Evolutionary conservation across 2,797 vertebrate species (phyloP), one percentile per base, ranked within the genome.

Genomic region (Catamblyrhynchus diadema): DNA sequence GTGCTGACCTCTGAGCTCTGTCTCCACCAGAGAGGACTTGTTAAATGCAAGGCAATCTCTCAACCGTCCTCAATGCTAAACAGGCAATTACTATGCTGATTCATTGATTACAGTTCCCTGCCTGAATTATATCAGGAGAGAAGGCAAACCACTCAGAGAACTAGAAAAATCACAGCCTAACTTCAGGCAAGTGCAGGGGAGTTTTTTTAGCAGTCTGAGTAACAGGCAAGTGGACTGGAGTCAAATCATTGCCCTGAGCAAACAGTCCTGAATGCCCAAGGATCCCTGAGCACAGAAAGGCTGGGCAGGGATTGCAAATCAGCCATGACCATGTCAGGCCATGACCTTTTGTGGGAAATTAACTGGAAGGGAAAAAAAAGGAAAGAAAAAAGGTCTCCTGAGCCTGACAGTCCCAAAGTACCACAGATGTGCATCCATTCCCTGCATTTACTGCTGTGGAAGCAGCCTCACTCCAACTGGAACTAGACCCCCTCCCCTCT

Each of bases 21-120:
- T 30, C 89, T 90, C 66, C 71, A 78, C 45, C 54, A 77, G 45
- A 67, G 11, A 77, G 48, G 21, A 84, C 80, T 82, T 41, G 54
- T 57, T 94, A 94, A 87, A 90, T 45, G 64, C 69, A 93, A 92
- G 79, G 72, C 92, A 92, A 88, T 91, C 61, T 91, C 92, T 86
- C 88, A 93, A 41, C 44, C 86, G 81, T 78, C 21, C 2, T 51
- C 88, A 88, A 32, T 51, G 86, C 79, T 95, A 93, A 95, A 83
- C 25, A 95, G 92, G 83, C 90, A 94, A 96, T 97, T 96, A 95
- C 91, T 87, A 83, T 94, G 93, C 71, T 94, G 92, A 95, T 32
- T 81, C 96, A 97, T 93, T 94, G 90, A 96, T 96, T 94, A 94
- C 91, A 83, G 73, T 86, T 95, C 82, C 87, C 88, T 48, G 33